Evolutionary conservation across 2,888 invertebrate species (phyloP), one percentile per base, ranked within the genome.

Genomic region (Saturnia pavonia): DNA sequence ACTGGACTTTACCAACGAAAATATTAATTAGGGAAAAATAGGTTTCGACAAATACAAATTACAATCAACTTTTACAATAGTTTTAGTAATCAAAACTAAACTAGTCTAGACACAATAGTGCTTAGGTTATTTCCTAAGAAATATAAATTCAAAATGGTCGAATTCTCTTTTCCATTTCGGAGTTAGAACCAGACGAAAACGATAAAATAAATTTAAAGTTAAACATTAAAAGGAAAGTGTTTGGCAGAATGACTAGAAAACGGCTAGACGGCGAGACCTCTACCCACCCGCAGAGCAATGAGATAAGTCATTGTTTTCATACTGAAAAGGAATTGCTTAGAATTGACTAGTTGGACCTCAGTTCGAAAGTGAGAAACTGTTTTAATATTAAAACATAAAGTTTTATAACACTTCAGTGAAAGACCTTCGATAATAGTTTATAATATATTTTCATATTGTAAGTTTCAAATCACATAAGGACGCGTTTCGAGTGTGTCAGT

Each of bases 201-300:
- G 51, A 40, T 73, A 68, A 73, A 71, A 71, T 72, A 73, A 73
- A 71, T 70, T 72, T 68, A 71, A 71, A 73, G 67, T 68, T 73
- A 45, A 25, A 68, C 68, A 34, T 68, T 65, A 65, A 66, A 51
- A 72, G 45, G 60, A 60, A 60, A 25, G 25, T 27, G 57, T 60
- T 60, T 27, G 12, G 14, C 27, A 27, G 27, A 69, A 48, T 34
- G 48, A 45, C 19, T 40, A 65, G 19, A 40, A 40, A 65, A 34
- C 40, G 63, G 19, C 63, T 6, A 65, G 63, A 65, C 63, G 40
- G 19, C 63, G 63, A 40, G 34, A 65, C 63, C 40, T 65, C 57
- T 40, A 4, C 40, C 9, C 19, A 19, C 40, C 11, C 19, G 27
- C 11, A 65, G 7, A 8, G 3, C 40, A 65, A 60, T 27, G 57